phyloP scores from a whole-genome alignment of 2,797 vertebrate species.

The Yasuhikotakia modesta region DNA sequence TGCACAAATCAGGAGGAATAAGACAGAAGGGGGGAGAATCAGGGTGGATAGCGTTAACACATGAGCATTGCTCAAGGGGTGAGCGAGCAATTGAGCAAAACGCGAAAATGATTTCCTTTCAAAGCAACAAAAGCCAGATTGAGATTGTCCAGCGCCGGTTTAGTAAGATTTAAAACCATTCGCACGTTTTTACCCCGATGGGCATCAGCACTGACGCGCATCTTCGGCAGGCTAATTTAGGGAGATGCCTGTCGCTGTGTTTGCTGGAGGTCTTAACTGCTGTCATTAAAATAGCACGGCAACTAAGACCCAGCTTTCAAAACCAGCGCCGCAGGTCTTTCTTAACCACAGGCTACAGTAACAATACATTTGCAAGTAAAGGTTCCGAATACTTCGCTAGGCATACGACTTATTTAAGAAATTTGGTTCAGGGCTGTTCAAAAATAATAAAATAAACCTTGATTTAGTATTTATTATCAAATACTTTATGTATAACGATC shows the following conservation, averaged over 20 bases:
- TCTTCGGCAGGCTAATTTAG: slow-evolving; percentile 71
- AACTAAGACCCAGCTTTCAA: slow-evolving; percentile 44
- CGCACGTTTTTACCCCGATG: slow-evolving; percentile 85
- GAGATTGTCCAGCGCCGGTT: slow-evolving; percentile 85
- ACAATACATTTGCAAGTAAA: too few species aligned
- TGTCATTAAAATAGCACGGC: slow-evolving; percentile 65
- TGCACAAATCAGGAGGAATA: slow-evolving; percentile 77
- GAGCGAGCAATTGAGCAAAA: slow-evolving; percentile 83
- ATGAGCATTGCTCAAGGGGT: slow-evolving; percentile 81
- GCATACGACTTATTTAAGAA: too few species aligned
- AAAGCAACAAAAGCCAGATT: slow-evolving; percentile 90
- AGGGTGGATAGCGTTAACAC: slow-evolving; percentile 67
- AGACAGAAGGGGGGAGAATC: slow-evolving; percentile 58
- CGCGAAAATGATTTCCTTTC: slow-evolving; percentile 82
- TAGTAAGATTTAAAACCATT: slow-evolving; percentile 84
- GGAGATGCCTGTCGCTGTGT: slow-evolving; percentile 57
- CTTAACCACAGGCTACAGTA: neutral
- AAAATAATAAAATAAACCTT: too few species aligned
- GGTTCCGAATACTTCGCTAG: neutral
- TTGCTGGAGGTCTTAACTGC: slow-evolving; percentile 79
- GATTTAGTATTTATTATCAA: too few species aligned
- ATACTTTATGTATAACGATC: too few species aligned
- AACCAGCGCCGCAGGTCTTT: slow-evolving; percentile 13
- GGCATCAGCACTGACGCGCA: slow-evolving; percentile 83
- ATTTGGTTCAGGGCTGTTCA: too few species aligned